Evolutionary conservation across 2,888 invertebrate genomes (phyloP).

Genomic region (Brassicogethes aeneus): DNA sequence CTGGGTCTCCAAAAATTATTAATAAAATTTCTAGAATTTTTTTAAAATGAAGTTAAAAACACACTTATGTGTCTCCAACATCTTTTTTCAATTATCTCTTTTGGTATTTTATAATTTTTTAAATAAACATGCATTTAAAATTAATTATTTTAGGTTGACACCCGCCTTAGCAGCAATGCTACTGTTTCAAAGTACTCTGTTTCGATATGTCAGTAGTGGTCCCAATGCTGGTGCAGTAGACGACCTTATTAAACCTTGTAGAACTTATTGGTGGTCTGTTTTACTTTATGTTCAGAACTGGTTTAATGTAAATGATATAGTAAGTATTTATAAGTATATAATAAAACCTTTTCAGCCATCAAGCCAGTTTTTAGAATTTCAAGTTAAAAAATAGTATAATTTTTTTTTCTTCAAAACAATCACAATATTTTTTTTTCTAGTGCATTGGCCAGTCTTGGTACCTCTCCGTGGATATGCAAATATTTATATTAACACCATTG

Average conservation of each 20-base stretch:
- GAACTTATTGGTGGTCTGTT: neutral
- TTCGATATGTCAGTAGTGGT: neutral
- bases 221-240: neutral
- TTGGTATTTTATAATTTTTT: too few species aligned
- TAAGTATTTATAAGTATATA: too few species aligned
- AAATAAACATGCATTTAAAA: too few species aligned
- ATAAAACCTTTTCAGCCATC: too few species aligned
- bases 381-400: too few species aligned
- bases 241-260: neutral
- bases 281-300: neutral
- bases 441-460: constrained; percentile 4
- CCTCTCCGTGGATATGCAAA: constrained; percentile 7
- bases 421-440: neutral
- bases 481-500: constrained; percentile 9
- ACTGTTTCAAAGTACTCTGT: neutral
- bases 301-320: neutral
- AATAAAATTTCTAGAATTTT: too few species aligned
- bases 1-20: too few species aligned
- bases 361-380: too few species aligned
- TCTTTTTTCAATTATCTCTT: too few species aligned
- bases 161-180: neutral
- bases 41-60: too few species aligned
- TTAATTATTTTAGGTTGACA: neutral
- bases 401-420: too few species aligned
- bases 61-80: too few species aligned